Evolutionary conservation across 1,140 invertebrate genomes (phyloP).

Genomic region (Episyrphus balteatus): DNA sequence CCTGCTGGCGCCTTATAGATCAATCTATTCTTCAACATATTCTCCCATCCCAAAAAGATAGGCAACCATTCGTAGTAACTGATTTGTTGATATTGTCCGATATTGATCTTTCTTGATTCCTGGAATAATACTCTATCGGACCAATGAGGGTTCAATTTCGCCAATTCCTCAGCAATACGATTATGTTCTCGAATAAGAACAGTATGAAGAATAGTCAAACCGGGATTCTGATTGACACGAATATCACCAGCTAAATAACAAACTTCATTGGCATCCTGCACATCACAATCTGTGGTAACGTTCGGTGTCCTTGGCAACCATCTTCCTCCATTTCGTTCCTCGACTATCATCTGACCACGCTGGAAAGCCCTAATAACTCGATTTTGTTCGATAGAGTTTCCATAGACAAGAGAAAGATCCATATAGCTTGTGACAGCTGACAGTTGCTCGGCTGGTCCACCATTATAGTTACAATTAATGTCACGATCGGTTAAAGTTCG

Average conservation of each 20-base stretch:
- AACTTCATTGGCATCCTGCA: conserved; percentile 41
- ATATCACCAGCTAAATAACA: conserved; percentile 65
- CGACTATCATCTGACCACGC: conserved; percentile 51
- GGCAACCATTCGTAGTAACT: conserved; percentile 81
- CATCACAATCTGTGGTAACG: conserved; percentile 47
- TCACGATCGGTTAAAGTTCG: conserved; percentile 58
- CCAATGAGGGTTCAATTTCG: conserved; percentile 73
- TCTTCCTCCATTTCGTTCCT: conserved; percentile 46
- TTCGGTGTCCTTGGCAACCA: conserved; percentile 56
- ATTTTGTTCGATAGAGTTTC: conserved; percentile 50
- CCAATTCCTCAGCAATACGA: conserved; percentile 60
- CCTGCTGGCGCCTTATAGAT: conserved; percentile 44
- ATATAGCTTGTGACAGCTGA: conserved; percentile 68
- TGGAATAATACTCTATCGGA: conserved; percentile 76
- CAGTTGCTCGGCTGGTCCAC: conserved; percentile 55
- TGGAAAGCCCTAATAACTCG: conserved; percentile 46
- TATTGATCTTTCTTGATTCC: conserved; percentile 67
- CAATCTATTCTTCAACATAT: conserved; percentile 54
- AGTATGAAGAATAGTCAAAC: conserved; percentile 69
- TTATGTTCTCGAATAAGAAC: conserved; percentile 84
- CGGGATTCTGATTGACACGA: conserved; percentile 77
- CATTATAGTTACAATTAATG: conserved; percentile 47
- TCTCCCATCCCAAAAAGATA: conserved; percentile 55
- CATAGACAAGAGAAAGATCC: conserved; percentile 77
- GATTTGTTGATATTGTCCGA: conserved; percentile 70